Conservation (phyloP, 2,797 vertebrate genomes). For the Scolopax rusticola region DNA sequence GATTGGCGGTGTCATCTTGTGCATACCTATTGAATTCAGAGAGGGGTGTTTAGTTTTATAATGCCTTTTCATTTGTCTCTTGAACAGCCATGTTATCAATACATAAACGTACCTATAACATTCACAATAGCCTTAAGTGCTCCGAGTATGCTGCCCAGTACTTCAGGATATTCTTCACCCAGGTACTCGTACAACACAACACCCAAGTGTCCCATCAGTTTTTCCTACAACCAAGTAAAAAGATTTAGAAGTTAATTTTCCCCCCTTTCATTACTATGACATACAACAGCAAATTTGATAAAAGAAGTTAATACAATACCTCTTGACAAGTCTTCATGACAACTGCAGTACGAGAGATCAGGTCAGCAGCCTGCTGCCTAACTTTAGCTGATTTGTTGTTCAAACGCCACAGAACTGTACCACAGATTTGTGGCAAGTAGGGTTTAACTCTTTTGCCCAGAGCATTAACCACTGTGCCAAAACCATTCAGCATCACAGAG, state of each 20-base stretch:
- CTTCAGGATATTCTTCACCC: constrained; percentile 99
- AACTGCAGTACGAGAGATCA: constrained; percentile 97
- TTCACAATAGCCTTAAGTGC: constrained; percentile 99
- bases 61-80: background rate
- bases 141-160: constrained; percentile 97
- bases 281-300: background rate
- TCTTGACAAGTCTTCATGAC: constrained; percentile 99
- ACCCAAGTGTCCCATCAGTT: constrained; percentile 99
- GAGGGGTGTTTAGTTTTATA: background rate
- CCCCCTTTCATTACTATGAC: background rate
- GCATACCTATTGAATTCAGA: constrained; percentile 88
- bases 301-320: constrained; percentile 80
- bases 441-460: constrained; percentile 98
- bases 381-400: constrained; percentile 99
- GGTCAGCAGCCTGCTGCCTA: constrained; percentile 96
- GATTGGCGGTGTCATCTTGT: constrained; percentile 99
- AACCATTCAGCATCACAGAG: constrained; percentile 99
- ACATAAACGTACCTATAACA: constrained; percentile 89
- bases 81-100: background rate
- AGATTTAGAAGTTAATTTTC: background rate
- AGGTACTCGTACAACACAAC: constrained; percentile 98
- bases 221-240: constrained; percentile 85
- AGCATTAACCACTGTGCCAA: constrained; percentile 98
- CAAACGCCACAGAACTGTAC: constrained; percentile 98
- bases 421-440: constrained; percentile 98